Evolutionary conservation across 1,140 invertebrate genomes (phyloP), one percentile per base, ranked within the genome.

Genomic region (Drosophila quadrilineata): DNA sequence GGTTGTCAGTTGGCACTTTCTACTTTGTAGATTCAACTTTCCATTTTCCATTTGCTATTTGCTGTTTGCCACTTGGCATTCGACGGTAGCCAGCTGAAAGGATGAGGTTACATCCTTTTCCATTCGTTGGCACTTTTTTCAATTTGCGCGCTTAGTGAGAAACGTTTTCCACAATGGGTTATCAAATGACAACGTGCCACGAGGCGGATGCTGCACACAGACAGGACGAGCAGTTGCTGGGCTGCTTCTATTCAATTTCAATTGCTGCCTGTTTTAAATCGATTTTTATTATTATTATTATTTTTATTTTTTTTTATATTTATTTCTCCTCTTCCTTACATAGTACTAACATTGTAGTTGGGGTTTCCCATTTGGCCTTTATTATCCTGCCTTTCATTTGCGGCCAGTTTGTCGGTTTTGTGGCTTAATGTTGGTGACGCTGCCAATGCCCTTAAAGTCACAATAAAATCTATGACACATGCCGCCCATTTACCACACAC

Each of bases 181-280:
- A 84, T 84, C 77, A 84, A 84, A 84, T 84, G 74, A 79, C 77
- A 84, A 84, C 77, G 77, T 84, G 79, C 64, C 58, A 63, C 73
- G 67, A 79, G 64, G 65, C 84, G 62, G 35, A 56, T 45, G 50
- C 66, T 31, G 21, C 17, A 36, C 12, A 4, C n/a, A 38, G 38
- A 26, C 21, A 12, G 33, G 26, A 21, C 3, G 26, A 16, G 5
- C 12, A 49, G 40, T 22, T 38, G 57, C n/a, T 46, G 40, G 64
- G 19, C 38, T 53, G 57, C 49, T 64, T 73, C 79, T 79, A 84
- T 84, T 84, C 77, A 79, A 84, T 85, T 84, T 76, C 79, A 71
- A 77, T 84, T 84, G 79, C 35, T 71, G 79, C 74, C 77, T 84
- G 77, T 85, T 84, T 84, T 82, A 85, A 84, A 84, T 84, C 77